Percentiles rank a stretch among this genome's conserved stretches.
phyloP scores from a whole-genome alignment of 2,888 invertebrate genomes.

The Stramonita haemastoma region DNA sequence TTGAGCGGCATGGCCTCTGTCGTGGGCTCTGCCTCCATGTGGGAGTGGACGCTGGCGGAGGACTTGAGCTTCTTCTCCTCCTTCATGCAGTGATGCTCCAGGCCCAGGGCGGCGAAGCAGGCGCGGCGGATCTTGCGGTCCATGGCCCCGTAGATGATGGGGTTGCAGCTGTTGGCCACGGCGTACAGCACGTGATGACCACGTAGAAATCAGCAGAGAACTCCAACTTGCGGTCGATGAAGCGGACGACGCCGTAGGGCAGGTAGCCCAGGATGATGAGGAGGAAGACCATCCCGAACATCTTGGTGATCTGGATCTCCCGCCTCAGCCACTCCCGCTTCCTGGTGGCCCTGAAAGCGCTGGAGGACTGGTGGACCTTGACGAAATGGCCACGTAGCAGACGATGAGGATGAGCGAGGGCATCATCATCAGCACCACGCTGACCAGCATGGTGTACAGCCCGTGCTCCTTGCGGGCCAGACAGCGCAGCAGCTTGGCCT shows the following conservation, averaged over 20 bases:
- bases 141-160: conserved; percentile 76
- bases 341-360: conserved; percentile 66
- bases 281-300: conserved; percentile 76
- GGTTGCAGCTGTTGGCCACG: conserved; percentile 74
- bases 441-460: conserved; percentile 70
- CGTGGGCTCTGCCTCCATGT: conserved; percentile 47
- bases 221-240: conserved; percentile 69
- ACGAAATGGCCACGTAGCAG: conserved; percentile 75
- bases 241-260: conserved; percentile 74
- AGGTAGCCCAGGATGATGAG: conserved; percentile 74
- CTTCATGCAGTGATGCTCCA: conserved; percentile 53
- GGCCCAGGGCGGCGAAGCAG: conserved; percentile 66
- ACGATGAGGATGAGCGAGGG: conserved; percentile 74
- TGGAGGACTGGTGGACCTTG: conserved; percentile 71
- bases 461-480: conserved; percentile 70
- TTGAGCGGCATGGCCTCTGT: conserved; percentile 56
- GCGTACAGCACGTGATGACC: conserved; percentile 74
- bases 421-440: conserved; percentile 71
- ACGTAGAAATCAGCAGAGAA: conserved; percentile 74
- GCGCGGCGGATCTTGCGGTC: conserved; percentile 70
- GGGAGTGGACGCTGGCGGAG: conserved; percentile 48
- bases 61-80: conserved; percentile 51
- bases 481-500: conserved; percentile 72
- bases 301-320: conserved; percentile 76
- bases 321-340: conserved; percentile 70